These are phyloP conservation scores for Chrosomus eos DNA, from an alignment of 2,797 vertebrate genomes.

Conservation along the genomic window DNA sequence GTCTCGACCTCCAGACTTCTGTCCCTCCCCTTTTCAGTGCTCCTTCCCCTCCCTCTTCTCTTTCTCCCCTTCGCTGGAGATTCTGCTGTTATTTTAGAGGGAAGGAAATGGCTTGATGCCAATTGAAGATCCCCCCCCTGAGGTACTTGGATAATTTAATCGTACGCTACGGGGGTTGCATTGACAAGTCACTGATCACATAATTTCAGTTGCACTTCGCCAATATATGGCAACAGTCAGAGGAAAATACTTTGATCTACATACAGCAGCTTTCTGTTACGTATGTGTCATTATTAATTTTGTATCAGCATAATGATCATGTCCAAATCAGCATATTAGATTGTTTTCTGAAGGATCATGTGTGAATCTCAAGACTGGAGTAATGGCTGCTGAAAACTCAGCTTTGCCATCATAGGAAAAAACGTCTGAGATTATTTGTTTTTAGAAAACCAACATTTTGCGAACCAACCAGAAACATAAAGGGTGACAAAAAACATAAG, in stretches of 20 bases:
- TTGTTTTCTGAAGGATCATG: neutral
- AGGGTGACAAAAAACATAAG: neutral
- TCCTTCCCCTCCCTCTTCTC: neutral
- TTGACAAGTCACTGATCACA: neutral
- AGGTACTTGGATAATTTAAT: neutral
- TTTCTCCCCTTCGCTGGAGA: neutral
- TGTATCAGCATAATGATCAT: no score
- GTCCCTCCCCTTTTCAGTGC: neutral
- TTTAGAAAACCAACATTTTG: neutral
- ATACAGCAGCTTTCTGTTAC: neutral
- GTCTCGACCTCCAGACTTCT: constrained; percentile 14
- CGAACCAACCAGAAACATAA: neutral
- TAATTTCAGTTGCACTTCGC: neutral
- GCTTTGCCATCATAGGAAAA: neutral
- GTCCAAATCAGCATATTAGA: neutral
- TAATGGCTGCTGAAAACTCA: neutral
- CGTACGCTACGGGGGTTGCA: neutral
- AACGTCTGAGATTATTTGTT: neutral
- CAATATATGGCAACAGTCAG: neutral
- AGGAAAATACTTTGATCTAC: neutral
- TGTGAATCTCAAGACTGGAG: neutral
- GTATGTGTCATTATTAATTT: neutral
- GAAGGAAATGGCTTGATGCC: neutral
- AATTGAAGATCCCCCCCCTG: neutral
- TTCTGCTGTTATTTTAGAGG: neutral